Percentiles rank a stretch among this genome's conserved stretches.
Evolutionary conservation across 2,888 invertebrate species (phyloP).

Genomic region (Rhabditoides inermis): DNA sequence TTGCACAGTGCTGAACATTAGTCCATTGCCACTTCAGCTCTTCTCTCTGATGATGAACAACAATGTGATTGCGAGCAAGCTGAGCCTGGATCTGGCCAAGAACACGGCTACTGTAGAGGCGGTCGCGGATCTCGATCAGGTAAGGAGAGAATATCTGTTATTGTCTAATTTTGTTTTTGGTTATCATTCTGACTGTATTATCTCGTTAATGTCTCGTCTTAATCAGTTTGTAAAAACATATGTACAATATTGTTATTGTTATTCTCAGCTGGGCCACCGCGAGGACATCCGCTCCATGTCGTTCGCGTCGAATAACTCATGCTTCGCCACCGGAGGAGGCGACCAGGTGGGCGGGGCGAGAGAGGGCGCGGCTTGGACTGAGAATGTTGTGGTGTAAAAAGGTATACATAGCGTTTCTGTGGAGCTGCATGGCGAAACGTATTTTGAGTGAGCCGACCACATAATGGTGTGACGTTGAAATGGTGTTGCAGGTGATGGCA

Average conservation of each 20-base stretch:
- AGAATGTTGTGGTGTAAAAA: neutral
- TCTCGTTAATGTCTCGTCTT: neutral
- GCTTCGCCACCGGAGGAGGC: constrained; percentile 42
- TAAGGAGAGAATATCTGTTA: constrained; percentile 4
- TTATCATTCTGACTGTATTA: neutral
- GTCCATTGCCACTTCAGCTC: constrained; percentile 9
- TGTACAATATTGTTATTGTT: neutral
- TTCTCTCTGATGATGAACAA: constrained; percentile 35
- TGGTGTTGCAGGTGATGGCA: too few relatives aligned
- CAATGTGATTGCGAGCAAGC: constrained; percentile 33
- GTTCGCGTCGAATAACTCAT: constrained; percentile 80
- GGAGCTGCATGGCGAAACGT: too few relatives aligned
- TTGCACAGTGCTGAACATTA: too few relatives aligned
- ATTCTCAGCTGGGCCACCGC: constrained; percentile 68
- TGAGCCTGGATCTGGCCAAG: constrained; percentile 23
- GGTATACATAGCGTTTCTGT: neutral
- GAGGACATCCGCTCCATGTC: constrained; percentile 77
- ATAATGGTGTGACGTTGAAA: too few relatives aligned
- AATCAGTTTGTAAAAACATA: neutral
- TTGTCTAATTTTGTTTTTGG: neutral
- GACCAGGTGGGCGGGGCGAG: constrained; percentile 55
- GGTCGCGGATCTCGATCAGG: constrained; percentile 30
- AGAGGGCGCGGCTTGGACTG: too few relatives aligned
- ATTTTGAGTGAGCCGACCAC: too few relatives aligned
- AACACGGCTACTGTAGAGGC: constrained; percentile 18